Evolutionary conservation across 1,140 invertebrate species (phyloP), one percentile per base, ranked within the genome.

Genomic region (Ephestia elutella): DNA sequence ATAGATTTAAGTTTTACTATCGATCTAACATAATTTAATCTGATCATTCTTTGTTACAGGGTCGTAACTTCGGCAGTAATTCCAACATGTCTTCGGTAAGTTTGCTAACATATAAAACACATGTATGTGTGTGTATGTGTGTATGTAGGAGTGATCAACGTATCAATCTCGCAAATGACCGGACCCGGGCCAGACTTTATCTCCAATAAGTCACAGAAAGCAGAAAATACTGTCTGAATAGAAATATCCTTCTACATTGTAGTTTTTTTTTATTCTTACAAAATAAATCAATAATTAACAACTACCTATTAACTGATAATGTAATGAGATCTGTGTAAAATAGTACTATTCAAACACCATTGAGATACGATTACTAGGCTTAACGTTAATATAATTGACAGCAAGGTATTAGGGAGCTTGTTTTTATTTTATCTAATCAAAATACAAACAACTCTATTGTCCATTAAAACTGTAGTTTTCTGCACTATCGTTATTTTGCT

Each of bases 1-100:
- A 32, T 32, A 8, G 11, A 32, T 3, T 32, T 10, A 10, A 5
- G 13, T 20, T 18, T 50, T 20, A 28, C 5, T 53, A 25, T 3
- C 21, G 2, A 25, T n/a, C n/a, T 25, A 7, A 25, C 21, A 25
- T 25, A 25, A 56, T 53, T 53, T 53, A 53, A 53, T 25, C 13
- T 5, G 20, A 53, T 11, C 50, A 38, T 60, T 55, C 32, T 48
- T 71, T 76, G 62, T 78, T 76, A 21, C 73, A 80, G 78, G 76
- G 51, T 20, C 50, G 56, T 44, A 59, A 63, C 51, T 63, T 53
- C 59, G 58, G 25, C 49, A 20, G 70, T 62, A 58, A 67, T 48
- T 57, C 50, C 58, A 61, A 55, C 57, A 66, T 62, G 61, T 48
- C 54, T 57, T 62, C 63, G 63, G 68, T 68, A 59, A 68, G 70